Evolutionary conservation across 2,797 vertebrate species (phyloP).

Genomic region (Agapornis canus): DNA sequence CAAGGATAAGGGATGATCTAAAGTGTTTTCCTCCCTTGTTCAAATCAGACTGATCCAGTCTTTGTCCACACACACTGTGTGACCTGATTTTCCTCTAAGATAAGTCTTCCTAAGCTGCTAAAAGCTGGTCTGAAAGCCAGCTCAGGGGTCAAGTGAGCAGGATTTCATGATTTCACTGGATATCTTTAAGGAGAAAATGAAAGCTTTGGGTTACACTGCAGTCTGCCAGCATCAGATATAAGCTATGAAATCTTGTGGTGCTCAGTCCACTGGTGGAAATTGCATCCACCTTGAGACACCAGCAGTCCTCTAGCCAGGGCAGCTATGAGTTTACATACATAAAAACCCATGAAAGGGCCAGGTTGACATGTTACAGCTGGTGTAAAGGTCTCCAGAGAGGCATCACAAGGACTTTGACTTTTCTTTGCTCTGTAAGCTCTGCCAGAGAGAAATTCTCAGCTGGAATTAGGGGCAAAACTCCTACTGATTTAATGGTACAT

Average conservation of each 20-base stretch:
- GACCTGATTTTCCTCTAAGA: conserved; percentile 52
- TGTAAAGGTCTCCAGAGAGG: background rate
- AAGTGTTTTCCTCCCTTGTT: conserved; percentile 13
- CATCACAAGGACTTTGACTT: background rate
- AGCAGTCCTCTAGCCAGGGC: background rate
- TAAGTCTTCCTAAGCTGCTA: conserved; percentile 52
- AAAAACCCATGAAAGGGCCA: background rate
- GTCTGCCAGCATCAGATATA: background rate
- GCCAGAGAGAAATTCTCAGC: background rate
- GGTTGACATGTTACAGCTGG: background rate
- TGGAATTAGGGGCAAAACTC: background rate
- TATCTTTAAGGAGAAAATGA: conserved; percentile 30
- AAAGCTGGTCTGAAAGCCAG: conserved; percentile 54
- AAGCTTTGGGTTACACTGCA: background rate
- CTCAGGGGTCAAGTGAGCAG: conserved; percentile 51
- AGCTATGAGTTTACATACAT: background rate
- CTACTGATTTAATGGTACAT: background rate
- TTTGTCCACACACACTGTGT: conserved; percentile 15
- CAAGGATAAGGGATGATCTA: conserved; percentile 38
- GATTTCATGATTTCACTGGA: conserved; percentile 32
- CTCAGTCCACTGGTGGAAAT: background rate
- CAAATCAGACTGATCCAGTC: conserved; percentile 21
- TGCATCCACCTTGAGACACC: background rate
- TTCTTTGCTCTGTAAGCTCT: background rate
- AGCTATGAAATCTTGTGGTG: background rate